A percentile compares a stretch with the other conserved stretches of the same genome.
phyloP scores from a whole-genome alignment of 2,113 vertebrate genomes.

The Eulemur macaco region DNA sequence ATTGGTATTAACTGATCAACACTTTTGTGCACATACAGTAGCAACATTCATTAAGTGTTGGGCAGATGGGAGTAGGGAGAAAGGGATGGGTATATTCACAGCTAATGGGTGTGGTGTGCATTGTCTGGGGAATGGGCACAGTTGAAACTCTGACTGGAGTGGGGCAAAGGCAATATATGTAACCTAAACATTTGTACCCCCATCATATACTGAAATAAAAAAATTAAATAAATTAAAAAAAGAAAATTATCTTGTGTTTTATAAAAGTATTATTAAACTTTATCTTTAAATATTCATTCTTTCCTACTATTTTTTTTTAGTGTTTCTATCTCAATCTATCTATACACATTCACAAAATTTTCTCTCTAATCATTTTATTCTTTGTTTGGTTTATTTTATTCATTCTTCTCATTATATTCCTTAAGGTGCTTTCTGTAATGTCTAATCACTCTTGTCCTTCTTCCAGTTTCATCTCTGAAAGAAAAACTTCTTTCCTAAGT shows the following conservation, averaged over 20 bases:
- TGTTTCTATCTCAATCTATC: background rate
- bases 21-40: no score
- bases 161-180: no score
- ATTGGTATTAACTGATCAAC: no score
- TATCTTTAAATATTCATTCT: slow-evolving; percentile 8
- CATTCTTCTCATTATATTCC: background rate
- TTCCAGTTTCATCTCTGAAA: slow-evolving; percentile 19
- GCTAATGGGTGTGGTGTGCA: no score
- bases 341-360: background rate
- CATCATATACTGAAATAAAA: no score
- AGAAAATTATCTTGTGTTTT: background rate
- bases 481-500: background rate
- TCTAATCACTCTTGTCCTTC: background rate
- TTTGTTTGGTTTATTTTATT: slow-evolving; percentile 5
- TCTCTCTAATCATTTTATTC: background rate
- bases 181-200: no score
- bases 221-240: no score
- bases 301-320: background rate
- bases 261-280: background rate
- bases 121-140: no score
- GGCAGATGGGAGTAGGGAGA: no score
- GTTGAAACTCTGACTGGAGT: no score
- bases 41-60: no score
- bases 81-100: no score
- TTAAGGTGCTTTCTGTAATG: background rate